Conservation (phyloP, 2,113 vertebrate genomes). For the Eptesicus fuscus region DNA sequence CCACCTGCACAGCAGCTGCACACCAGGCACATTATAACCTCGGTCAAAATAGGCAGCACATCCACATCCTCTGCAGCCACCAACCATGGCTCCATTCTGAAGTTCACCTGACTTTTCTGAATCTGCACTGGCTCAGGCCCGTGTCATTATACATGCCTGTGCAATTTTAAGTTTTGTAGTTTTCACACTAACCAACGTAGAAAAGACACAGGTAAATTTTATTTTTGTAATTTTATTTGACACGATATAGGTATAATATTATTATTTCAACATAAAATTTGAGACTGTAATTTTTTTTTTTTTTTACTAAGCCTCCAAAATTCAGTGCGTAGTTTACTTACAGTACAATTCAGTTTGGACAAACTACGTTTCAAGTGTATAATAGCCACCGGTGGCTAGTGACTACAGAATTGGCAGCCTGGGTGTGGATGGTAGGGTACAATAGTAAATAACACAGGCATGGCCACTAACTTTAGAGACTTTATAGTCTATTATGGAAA, state of each 20-base stretch:
- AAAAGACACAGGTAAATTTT: neutral
- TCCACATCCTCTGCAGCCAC: slow-evolving; percentile 94
- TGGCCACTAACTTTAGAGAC: neutral
- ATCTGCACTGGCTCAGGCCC: neutral
- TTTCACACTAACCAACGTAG: neutral
- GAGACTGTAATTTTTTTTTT: neutral
- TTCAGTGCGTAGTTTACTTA: neutral
- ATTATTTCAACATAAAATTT: neutral
- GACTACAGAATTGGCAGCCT: neutral
- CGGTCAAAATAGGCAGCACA: slow-evolving; percentile 95
- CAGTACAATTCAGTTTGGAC: neutral
- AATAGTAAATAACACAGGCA: neutral
- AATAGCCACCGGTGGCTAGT: neutral
- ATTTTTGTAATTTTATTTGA: neutral
- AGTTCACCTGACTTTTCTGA: fast-evolving
- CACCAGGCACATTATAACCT: slow-evolving; percentile 92
- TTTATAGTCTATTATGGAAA: neutral
- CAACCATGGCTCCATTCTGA: slow-evolving; percentile 87
- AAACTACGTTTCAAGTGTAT: neutral
- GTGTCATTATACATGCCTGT: neutral
- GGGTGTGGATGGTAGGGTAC: neutral
- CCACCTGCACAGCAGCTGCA: slow-evolving; percentile 92
- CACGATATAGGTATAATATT: neutral
- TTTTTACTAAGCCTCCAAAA: neutral
- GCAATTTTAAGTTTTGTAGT: neutral